Evolutionary conservation across 35 echinoderm and acorn worm genomes (phyloP), one percentile per base, ranked within the genome.

Genomic region (Lytechinus variegatus): DNA sequence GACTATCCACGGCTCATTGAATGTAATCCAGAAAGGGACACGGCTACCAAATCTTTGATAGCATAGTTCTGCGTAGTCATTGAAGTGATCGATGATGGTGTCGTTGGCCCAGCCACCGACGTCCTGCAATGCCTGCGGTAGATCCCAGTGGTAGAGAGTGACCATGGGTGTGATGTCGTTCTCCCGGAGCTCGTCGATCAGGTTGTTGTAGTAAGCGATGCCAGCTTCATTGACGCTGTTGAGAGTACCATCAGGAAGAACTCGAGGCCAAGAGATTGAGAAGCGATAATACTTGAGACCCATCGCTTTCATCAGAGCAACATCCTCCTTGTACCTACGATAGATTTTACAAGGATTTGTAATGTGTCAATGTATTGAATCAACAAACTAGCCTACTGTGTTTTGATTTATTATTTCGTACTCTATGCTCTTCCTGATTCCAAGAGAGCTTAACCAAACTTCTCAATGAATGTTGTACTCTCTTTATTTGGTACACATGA

Each of bases 1-100:
- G 27, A 99, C 95, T 21, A 99, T 97, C 98, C 97, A 99, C 3
- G 98, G 98, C 87, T 99, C 98, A 89, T 99, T 99, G 92, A 99
- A 97, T 12, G 98, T 99, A 28, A 99, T 99, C 98, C 98, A 99
- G 52, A 96, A 94, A 27, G 96, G 97, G 9, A 97, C 97, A 27
- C 97, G 52, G 66, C 96, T 94, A 7, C 98, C 98, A 94, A 97
- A 99, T 19, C 86, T 97, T 54, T 96, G 19, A 79, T 94, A 97
- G 54, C 98, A 96, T 11, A 91, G 94, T 19, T 96, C 91, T 27
- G 98, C 97, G 55, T 97, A 99, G 95, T 99, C 92, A 24, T 99
- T 96, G 94, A 96, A 99, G 27, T 90, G 92, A 2, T 95, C 92
- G 19, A 97, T 61, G 54, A 99, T 96, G 29, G 28, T 79, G 3